Conservation (phyloP, 2,888 invertebrate genomes). For the Drosophila testacea region DNA sequence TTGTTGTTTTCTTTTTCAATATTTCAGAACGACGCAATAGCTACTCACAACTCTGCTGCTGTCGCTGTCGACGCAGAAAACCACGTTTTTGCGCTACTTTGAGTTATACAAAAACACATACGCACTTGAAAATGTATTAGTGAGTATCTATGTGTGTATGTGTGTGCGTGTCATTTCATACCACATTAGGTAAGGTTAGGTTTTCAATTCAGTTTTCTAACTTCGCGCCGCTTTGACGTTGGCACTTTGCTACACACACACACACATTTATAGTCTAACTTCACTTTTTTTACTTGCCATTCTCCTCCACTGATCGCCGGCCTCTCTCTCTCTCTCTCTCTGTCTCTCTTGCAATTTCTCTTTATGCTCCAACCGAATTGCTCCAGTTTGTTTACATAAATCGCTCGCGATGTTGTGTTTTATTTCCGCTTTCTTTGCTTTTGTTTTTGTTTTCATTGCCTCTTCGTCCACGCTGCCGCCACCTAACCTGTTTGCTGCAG, state of each 20-base stretch:
- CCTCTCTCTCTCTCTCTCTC: slow-evolving; percentile 3
- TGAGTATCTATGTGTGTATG: slow-evolving; percentile 1
- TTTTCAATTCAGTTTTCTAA: slow-evolving; percentile 74
- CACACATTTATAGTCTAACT: slow-evolving; percentile 28
- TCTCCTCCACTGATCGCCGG: slow-evolving; percentile 30
- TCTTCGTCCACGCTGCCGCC: slow-evolving; percentile 15
- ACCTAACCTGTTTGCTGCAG: slow-evolving; percentile 61
- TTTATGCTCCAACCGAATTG: slow-evolving; percentile 24
- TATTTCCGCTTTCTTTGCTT: slow-evolving; percentile 61
- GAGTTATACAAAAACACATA: slow-evolving; percentile 4
- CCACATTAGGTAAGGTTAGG: slow-evolving; percentile 83
- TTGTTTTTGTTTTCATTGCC: slow-evolving; percentile 50
- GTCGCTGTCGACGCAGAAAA: slow-evolving; percentile 35
- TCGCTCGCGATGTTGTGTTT: slow-evolving; percentile 55
- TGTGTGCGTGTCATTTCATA: slow-evolving; percentile 60
- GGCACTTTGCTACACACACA: slow-evolving; percentile 29
- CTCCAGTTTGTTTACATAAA: slow-evolving; percentile 72
- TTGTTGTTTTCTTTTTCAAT: slow-evolving; percentile 36
- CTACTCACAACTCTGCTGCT: slow-evolving; percentile 20
- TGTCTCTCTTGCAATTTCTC: slow-evolving; percentile 10
- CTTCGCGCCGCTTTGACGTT: slow-evolving; percentile 47
- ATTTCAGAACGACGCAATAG: slow-evolving; percentile 74
- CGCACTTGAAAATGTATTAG: slow-evolving; percentile 2
- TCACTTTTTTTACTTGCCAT: slow-evolving; percentile 37
- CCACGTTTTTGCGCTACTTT: slow-evolving; percentile 71